Evolutionary conservation across 2,113 vertebrate species (phyloP).

Genomic region (Peromyscus maniculatus): DNA sequence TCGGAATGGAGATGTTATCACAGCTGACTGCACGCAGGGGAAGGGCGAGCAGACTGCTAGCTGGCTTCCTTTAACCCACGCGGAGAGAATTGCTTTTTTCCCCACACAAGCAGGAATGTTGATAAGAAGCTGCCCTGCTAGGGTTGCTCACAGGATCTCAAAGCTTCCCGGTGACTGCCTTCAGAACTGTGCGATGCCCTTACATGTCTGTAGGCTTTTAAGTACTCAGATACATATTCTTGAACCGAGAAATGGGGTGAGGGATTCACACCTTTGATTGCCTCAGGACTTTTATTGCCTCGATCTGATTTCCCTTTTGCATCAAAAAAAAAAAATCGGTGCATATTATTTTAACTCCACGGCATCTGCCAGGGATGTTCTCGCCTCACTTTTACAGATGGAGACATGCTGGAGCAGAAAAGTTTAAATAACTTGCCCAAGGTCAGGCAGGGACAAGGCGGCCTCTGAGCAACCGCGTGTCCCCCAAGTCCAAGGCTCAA

Average conservation of each 20-base stretch:
- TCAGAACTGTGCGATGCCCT: background rate
- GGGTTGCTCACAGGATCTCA: conserved; percentile 19
- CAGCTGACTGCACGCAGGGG: background rate
- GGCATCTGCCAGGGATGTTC: conserved; percentile 59
- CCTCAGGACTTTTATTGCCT: conserved; percentile 49
- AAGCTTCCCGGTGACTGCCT: conserved; percentile 28
- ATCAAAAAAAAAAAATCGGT: conserved; percentile 41
- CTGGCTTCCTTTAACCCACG: background rate
- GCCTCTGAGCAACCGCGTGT: background rate
- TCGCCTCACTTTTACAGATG: conserved; percentile 50
- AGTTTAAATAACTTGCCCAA: conserved; percentile 80
- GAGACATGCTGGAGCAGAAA: conserved; percentile 62
- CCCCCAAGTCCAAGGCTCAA: background rate
- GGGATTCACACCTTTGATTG: background rate
- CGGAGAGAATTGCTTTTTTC: conserved; percentile 1
- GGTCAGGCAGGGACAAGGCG: conserved; percentile 77
- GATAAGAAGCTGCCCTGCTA: conserved; percentile 47
- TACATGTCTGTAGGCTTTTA: background rate
- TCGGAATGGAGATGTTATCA: conserved; percentile 30
- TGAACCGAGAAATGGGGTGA: background rate
- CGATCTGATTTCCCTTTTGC: conserved; percentile 40
- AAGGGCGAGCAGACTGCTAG: background rate
- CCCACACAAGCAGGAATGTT: background rate
- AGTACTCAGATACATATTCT: background rate
- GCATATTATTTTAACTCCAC: conserved; percentile 60